Base-by-base conservation (phyloP, 2,797 vertebrate species). In the Eulemur mongoz region DNA sequence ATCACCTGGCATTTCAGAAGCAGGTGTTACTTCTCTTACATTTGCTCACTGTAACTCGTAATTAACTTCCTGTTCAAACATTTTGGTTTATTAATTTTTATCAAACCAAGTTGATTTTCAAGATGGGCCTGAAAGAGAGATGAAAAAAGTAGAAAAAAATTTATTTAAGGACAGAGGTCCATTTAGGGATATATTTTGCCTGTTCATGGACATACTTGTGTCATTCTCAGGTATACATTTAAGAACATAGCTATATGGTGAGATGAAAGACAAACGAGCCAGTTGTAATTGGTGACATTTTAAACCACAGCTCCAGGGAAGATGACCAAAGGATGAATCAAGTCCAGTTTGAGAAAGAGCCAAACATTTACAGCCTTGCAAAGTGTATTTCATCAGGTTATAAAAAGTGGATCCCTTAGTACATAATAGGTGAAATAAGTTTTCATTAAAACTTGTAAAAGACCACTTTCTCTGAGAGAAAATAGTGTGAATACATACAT, bases 1-100 rank as follows among this genome's bases (percentile, higher is more conserved):
- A 61, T 57, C 85, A 54, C 63, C 81, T 92, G 69, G 75, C n/a
- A 83, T 90, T 94, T 95, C 92, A 97, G 63, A 83, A 94, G n/a
- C 23, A 79, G 32, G 70, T 87, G 85, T 95, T 97, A 92, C 15
- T 88, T 83, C 65, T 95, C 79, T 72, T 83, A 69, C 79, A 32
- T 75, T 93, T 94, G 23, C 57, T 96, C 27, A 20, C 70, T 92
- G 12, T 5, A 92, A 18, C 91, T 88, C 87, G 32, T 84, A 93
- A 93, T 96, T 96, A 93, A 94, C 84, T 63, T 48, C 4, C 61
- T 91, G 2, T 70, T 52, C 59, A 4, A 38, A 80, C 30, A 54
- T 65, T 92, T 43, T 75, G 20, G 18, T 96, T 59, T 79, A 15
- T 88, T 52, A 48, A 48, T 48, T 35, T 57, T 30, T 94, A 6